Conservation (phyloP, 2,113 vertebrate genomes). For the Gracilinanus agilis region DNA sequence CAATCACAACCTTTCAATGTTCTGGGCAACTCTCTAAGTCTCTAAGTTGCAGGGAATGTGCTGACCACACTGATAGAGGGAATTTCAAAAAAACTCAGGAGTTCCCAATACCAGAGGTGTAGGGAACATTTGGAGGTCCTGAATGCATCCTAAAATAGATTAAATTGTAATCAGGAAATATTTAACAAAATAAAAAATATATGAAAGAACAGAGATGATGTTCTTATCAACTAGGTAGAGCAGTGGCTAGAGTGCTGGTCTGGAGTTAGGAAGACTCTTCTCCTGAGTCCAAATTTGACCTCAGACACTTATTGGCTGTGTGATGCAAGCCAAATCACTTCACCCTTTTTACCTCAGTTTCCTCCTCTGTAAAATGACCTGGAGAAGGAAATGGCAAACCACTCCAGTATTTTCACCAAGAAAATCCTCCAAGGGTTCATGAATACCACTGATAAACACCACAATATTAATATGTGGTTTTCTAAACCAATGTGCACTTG, state of each 20-base stretch:
- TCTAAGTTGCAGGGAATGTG: not conserved
- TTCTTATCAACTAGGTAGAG: too few relatives aligned
- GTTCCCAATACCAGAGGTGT: not conserved
- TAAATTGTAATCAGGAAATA: not conserved
- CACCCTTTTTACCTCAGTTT: too few relatives aligned
- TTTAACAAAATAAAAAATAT: conserved; percentile 6
- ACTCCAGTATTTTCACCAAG: too few relatives aligned
- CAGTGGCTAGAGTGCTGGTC: too few relatives aligned
- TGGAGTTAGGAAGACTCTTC: too few relatives aligned
- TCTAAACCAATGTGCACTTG: not conserved
- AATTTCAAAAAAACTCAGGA: not conserved
- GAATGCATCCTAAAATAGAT: not conserved
- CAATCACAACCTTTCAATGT: not conserved
- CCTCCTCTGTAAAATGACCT: too few relatives aligned
- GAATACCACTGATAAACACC: too few relatives aligned
- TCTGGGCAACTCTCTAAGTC: not conserved
- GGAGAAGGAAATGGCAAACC: too few relatives aligned
- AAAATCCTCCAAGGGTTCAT: too few relatives aligned
- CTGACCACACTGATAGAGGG: not conserved
- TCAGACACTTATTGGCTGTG: too few relatives aligned
- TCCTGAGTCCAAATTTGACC: too few relatives aligned
- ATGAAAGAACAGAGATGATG: not conserved
- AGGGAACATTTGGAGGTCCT: not conserved
- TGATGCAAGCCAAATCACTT: too few relatives aligned
- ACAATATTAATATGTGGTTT: not conserved